These are phyloP conservation scores for Nansenia antarctica DNA, from an alignment of 2,113 vertebrate genomes.

Conservation along the genomic window DNA sequence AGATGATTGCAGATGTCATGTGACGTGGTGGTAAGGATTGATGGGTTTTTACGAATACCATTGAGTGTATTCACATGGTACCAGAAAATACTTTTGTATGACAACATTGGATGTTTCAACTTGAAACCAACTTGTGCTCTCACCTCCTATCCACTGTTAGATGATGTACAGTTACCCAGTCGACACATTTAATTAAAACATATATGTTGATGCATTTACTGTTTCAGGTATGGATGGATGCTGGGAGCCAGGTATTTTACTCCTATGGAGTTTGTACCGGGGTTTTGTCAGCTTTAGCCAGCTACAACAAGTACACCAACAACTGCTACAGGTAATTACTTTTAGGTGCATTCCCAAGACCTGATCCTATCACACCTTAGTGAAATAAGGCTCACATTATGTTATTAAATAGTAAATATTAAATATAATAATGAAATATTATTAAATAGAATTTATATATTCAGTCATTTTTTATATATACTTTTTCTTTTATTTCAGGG, in stretches of 20 bases:
- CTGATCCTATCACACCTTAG: background rate
- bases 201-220: background rate
- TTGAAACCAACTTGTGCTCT: too few relatives aligned
- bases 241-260: slow-evolving; percentile 78
- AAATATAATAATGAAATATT: background rate
- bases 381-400: too few relatives aligned
- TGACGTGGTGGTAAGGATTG: too few relatives aligned
- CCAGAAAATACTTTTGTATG: too few relatives aligned
- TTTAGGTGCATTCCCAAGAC: background rate
- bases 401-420: background rate
- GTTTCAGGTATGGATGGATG: slow-evolving; percentile 79
- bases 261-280: slow-evolving; percentile 79
- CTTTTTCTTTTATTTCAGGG: slow-evolving; percentile 68
- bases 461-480: background rate
- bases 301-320: slow-evolving; percentile 79
- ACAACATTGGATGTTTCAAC: too few relatives aligned
- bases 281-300: slow-evolving; percentile 73
- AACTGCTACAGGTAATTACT: slow-evolving; percentile 77
- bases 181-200: background rate
- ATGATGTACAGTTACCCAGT: too few relatives aligned
- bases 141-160: too few relatives aligned
- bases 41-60: too few relatives aligned
- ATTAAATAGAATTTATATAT: background rate
- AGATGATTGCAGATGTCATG: too few relatives aligned
- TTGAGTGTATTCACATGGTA: too few relatives aligned